A percentile compares a stretch with the other conserved stretches of the same genome.
Conservation (phyloP, 2,797 vertebrate genomes). For the Falco cherrug region DNA sequence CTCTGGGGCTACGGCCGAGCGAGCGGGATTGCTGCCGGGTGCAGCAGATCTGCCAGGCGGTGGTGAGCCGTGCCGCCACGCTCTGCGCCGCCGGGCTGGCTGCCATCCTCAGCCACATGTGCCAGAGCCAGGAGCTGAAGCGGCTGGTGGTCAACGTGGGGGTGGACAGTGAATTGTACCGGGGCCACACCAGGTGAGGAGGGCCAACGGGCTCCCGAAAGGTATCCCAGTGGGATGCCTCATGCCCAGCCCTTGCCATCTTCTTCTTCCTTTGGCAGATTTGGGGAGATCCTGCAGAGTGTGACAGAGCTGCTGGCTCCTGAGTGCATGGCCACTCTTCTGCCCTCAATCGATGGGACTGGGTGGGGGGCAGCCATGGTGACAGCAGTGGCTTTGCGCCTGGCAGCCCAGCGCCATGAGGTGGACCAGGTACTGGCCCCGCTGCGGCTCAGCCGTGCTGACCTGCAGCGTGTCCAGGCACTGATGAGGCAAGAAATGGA, state of each 20-base stretch:
- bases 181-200: neutral
- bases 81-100: constrained; percentile 82
- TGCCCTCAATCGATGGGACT: constrained; percentile 78
- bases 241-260: fast-evolving
- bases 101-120: constrained; percentile 77
- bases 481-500: constrained; percentile 79
- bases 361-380: constrained; percentile 84
- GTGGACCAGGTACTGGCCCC: constrained; percentile 69
- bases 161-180: constrained; percentile 80
- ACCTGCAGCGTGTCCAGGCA: constrained; percentile 59
- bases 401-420: constrained; percentile 4
- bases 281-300: constrained; percentile 50
- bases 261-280: constrained; percentile 47
- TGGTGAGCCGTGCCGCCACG: constrained; percentile 76
- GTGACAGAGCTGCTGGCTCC: constrained; percentile 75
- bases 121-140: constrained; percentile 65
- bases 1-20: constrained; percentile 68
- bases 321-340: constrained; percentile 71
- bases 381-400: constrained; percentile 80
- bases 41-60: constrained; percentile 72
- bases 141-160: constrained; percentile 73
- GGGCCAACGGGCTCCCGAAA: fast-evolving
- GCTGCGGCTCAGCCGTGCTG: neutral
- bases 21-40: constrained; percentile 70
- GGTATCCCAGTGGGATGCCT: neutral